These are phyloP conservation scores for Lasaia peninsularis DNA, from an alignment of 1,140 invertebrate genomes.

Conservation along the genomic window DNA sequence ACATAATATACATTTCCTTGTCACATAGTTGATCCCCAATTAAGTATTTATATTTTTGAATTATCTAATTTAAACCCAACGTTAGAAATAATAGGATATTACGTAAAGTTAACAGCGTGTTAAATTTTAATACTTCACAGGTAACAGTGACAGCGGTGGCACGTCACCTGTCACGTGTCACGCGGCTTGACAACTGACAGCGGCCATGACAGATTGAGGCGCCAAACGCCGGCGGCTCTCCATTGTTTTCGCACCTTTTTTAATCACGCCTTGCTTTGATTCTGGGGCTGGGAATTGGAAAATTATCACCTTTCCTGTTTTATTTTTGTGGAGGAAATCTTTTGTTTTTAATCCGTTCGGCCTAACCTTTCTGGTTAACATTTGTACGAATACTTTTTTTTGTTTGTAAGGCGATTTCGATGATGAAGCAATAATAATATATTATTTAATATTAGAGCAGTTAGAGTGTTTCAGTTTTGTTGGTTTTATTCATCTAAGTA, in stretches of 20 bases:
- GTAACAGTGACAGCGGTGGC: constrained; percentile 38
- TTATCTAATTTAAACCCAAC: not conserved
- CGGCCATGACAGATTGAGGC: constrained; percentile 53
- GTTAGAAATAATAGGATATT: not conserved
- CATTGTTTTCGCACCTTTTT: constrained; percentile 52
- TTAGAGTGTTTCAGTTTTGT: too few species aligned
- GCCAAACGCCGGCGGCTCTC: constrained; percentile 38
- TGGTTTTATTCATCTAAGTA: too few species aligned
- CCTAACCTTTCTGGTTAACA: too few species aligned
- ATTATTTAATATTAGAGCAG: too few species aligned
- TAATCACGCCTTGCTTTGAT: constrained; percentile 36
- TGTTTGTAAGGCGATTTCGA: too few species aligned
- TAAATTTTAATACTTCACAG: constrained; percentile 39
- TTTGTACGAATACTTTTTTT: too few species aligned
- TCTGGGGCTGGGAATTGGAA: constrained; percentile 12
- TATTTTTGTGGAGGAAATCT: not conserved
- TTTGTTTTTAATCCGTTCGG: not conserved
- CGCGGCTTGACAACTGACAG: constrained; percentile 35
- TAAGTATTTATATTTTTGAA: not conserved
- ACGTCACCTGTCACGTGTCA: constrained; percentile 38
- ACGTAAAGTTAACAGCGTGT: constrained; percentile 18
- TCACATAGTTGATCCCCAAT: not conserved
- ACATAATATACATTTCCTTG: too few species aligned
- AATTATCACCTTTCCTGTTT: constrained; percentile 14
- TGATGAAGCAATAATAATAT: too few species aligned